Conservation (phyloP, 2,113 vertebrate genomes). For the Channa maculata region DNA sequence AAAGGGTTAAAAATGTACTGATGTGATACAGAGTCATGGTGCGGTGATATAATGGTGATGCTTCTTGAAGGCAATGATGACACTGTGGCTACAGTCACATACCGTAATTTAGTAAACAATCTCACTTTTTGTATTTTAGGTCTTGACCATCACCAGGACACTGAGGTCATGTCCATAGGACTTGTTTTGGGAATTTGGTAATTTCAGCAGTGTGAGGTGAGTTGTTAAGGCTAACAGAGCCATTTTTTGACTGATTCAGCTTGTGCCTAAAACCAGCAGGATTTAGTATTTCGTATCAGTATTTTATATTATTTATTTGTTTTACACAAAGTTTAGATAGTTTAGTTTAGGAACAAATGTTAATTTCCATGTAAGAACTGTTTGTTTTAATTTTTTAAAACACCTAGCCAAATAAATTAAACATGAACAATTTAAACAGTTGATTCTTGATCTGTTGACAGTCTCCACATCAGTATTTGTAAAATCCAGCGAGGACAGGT, state of each 20-base stretch:
- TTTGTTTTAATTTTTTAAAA: not conserved
- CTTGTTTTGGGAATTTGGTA: too few species aligned
- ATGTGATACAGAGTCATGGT: not conserved
- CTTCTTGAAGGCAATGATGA: conserved; percentile 10
- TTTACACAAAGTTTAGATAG: too few species aligned
- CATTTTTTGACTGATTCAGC: too few species aligned
- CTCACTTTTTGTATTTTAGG: not conserved
- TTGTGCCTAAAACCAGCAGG: too few species aligned
- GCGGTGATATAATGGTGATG: not conserved
- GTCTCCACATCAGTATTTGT: not conserved
- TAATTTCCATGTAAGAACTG: not conserved
- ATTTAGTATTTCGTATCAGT: too few species aligned
- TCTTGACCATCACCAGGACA: not conserved
- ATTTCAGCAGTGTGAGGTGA: too few species aligned
- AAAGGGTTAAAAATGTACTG: conserved; percentile 8
- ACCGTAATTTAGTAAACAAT: not conserved
- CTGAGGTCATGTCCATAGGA: not conserved
- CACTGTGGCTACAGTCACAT: not conserved
- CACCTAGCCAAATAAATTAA: not conserved
- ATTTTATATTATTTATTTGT: too few species aligned
- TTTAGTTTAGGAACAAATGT: too few species aligned
- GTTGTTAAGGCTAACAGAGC: too few species aligned
- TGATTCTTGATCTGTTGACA: too few species aligned
- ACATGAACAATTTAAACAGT: not conserved
- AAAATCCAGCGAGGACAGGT: not conserved